Evolutionary conservation across 2,888 invertebrate genomes (phyloP).

Genomic region (Cyrtodaria siliqua): DNA sequence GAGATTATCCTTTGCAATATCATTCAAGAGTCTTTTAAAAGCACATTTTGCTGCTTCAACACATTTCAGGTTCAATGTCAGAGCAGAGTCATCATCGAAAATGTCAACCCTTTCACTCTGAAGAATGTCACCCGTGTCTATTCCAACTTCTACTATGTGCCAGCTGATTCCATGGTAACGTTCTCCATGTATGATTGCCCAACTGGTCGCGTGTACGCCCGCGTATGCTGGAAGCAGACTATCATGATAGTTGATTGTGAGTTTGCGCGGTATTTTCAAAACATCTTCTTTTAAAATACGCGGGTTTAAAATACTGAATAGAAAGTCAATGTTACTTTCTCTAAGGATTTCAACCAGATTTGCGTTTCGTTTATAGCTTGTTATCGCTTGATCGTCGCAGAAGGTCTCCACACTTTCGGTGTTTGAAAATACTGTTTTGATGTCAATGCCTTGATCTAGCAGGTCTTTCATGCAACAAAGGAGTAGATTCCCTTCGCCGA

Average conservation of each 20-base stretch:
- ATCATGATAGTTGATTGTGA: constrained; percentile 74
- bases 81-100: constrained; percentile 62
- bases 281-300: constrained; percentile 65
- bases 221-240: constrained; percentile 72
- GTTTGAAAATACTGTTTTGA: constrained; percentile 66
- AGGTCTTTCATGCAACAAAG: constrained; percentile 62
- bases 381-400: constrained; percentile 57
- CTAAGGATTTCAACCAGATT: constrained; percentile 52
- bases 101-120: constrained; percentile 61
- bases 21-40: constrained; percentile 52
- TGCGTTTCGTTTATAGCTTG: constrained; percentile 44
- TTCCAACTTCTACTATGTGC: constrained; percentile 70
- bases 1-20: constrained; percentile 44
- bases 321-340: constrained; percentile 50
- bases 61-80: constrained; percentile 72
- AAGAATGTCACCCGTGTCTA: constrained; percentile 74
- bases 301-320: constrained; percentile 74
- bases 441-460: constrained; percentile 29
- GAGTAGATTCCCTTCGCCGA: constrained; percentile 72
- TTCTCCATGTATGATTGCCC: constrained; percentile 73
- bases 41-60: constrained; percentile 62
- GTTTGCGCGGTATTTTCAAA: constrained; percentile 50
- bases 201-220: constrained; percentile 70
- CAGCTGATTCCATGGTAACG: constrained; percentile 68
- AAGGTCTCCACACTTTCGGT: constrained; percentile 45